Evolutionary conservation across 2,797 vertebrate species (phyloP), one percentile per base, ranked within the genome.

Genomic region (Toxotes lorentzi): DNA sequence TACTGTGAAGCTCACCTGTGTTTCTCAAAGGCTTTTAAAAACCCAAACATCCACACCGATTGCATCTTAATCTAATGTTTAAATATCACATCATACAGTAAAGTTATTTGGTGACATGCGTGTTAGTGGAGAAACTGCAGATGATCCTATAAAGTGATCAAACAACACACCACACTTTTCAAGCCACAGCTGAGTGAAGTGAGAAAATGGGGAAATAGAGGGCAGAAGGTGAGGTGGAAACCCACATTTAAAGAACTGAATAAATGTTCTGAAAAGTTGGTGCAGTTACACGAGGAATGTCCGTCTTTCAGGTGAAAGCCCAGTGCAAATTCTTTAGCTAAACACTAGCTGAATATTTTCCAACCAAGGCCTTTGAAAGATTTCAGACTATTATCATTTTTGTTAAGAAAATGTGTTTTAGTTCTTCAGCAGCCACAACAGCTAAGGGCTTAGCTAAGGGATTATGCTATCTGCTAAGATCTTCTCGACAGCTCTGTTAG

Each of bases 91-190:
- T 27, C 57, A 79, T 34, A 84, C 38, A 53, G 19, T 34, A 19
- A 27, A 53, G 41, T 75, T 86, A 81, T 58, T 65, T 51, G 21
- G 75, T 74, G 56, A 24, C 88, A 94, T 92, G 91, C 87, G 58
- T 54, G 81, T 89, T 91, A 91, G 83, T 88, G 57, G 38, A 76
- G 38, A 85, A 79, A 83, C 61, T 56, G 74, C 43, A 76, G 38
- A 72, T 35, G 68, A 70, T 54, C 27, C 67, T 73, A 24, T 48
- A 24, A 70, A 80, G 82, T 76, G 62, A 84, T 47, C 68, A 78
- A 83, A 83, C 69, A 64, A 50, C 77, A 87, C 69, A 78, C 21
- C 82, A 84, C 80, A 87, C 79, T 32, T 34, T 57, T 79, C 57
- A 91, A 80, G 90, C 70, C 76, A 89, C 23, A 86, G 57, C 54